Evolutionary conservation across 1,140 invertebrate species (phyloP).

Genomic region (Rhopalosiphum padi): DNA sequence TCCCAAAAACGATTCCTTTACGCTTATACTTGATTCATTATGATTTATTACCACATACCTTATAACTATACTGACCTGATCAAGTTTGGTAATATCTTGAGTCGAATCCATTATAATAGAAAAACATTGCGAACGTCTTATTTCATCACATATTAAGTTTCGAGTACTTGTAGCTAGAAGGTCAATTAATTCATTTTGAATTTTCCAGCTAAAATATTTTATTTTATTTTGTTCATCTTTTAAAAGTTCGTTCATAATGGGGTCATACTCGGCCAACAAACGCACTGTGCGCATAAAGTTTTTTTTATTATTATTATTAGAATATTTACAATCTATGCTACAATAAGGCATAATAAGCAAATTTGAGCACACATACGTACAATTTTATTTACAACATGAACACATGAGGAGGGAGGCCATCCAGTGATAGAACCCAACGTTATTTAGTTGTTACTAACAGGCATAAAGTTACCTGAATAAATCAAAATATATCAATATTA

Average conservation of each 20-base stretch:
- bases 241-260: neutral
- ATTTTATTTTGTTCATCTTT: conserved; percentile 11
- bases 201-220: conserved; percentile 34
- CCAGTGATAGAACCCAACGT: no score
- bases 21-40: neutral
- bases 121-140: neutral
- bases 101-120: conserved; percentile 35
- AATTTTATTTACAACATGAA: no score
- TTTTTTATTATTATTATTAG: no score
- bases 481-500: neutral
- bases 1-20: neutral
- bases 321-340: no score
- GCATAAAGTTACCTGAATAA: conserved; percentile 36
- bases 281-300: neutral
- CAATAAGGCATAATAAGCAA: no score
- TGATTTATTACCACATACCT: neutral
- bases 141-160: neutral
- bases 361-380: no score
- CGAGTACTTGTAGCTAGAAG: neutral
- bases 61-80: conserved; percentile 23
- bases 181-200: conserved; percentile 34
- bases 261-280: conserved; percentile 26
- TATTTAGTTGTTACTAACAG: no score
- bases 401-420: no score
- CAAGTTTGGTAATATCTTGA: conserved; percentile 18